phyloP scores from a whole-genome alignment of 92 coral and sea anemone species.

The Epizoanthus scotinus region DNA sequence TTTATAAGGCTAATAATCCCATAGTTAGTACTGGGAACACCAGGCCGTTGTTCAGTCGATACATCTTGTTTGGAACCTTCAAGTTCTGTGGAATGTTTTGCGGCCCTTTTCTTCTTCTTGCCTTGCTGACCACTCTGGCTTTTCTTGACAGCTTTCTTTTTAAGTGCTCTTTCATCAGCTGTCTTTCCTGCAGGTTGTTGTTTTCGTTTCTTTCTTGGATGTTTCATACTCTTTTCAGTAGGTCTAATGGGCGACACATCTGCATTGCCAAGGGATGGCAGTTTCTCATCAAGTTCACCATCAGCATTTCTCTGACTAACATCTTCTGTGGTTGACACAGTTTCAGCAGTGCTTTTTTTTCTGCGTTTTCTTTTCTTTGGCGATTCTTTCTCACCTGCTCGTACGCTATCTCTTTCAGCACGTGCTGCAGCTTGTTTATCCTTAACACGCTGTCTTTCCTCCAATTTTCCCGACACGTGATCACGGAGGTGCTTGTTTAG shows the following conservation, averaged over 20 bases:
- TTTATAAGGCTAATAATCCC: not conserved
- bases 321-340: not conserved
- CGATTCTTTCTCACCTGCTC: constrained; percentile 1
- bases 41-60: constrained; percentile 12
- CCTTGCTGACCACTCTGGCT: too few relatives aligned
- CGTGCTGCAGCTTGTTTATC: constrained; percentile 34
- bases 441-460: constrained; percentile 27
- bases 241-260: not conserved
- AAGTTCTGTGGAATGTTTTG: not conserved
- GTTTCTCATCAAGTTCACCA: not conserved
- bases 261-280: not conserved
- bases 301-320: not conserved
- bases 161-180: not conserved
- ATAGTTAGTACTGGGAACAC: not conserved
- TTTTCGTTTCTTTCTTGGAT: not conserved
- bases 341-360: not conserved
- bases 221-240: not conserved
- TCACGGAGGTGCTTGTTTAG: constrained; percentile 39
- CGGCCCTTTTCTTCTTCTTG: not conserved
- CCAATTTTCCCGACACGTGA: constrained; percentile 30
- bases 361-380: not conserved
- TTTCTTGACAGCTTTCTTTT: not conserved
- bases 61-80: not conserved
- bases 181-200: not conserved
- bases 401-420: constrained; percentile 33